Percentiles rank a stretch among this genome's conserved stretches.
Evolutionary conservation across 2,888 invertebrate species (phyloP).

Genomic region (Spicauda simplicius): DNA sequence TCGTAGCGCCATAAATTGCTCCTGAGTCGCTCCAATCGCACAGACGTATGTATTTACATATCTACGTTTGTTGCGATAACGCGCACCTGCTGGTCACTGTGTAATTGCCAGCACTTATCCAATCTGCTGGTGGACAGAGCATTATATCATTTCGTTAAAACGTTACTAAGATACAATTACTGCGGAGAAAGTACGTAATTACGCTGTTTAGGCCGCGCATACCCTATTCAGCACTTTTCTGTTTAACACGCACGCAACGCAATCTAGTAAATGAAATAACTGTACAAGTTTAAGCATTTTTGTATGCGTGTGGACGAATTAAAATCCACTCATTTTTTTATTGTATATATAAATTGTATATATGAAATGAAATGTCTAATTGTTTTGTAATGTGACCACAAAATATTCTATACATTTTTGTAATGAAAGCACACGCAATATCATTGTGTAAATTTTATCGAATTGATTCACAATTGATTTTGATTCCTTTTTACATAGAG

Average conservation of each 20-base stretch:
- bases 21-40: slow-evolving; percentile 33
- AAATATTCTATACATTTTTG: no score
- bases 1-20: slow-evolving; percentile 24
- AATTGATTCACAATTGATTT: no score
- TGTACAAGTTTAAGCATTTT: neutral
- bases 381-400: no score
- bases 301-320: neutral
- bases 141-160: slow-evolving; percentile 45
- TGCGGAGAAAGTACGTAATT: slow-evolving; percentile 35
- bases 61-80: slow-evolving; percentile 40
- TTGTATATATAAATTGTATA: no score
- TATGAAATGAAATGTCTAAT: no score
- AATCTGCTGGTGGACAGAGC: slow-evolving; percentile 45
- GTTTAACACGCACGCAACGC: slow-evolving; percentile 17
- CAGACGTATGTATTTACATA: slow-evolving; percentile 44
- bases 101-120: slow-evolving; percentile 49
- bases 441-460: no score
- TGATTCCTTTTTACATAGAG: no score
- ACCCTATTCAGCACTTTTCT: slow-evolving; percentile 28
- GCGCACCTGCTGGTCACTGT: slow-evolving; percentile 43
- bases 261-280: neutral
- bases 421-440: no score
- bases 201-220: slow-evolving; percentile 19
- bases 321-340: no score
- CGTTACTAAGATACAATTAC: slow-evolving; percentile 33